Conservation (phyloP, 2,797 vertebrate genomes). For the Urophycis tenuis region DNA sequence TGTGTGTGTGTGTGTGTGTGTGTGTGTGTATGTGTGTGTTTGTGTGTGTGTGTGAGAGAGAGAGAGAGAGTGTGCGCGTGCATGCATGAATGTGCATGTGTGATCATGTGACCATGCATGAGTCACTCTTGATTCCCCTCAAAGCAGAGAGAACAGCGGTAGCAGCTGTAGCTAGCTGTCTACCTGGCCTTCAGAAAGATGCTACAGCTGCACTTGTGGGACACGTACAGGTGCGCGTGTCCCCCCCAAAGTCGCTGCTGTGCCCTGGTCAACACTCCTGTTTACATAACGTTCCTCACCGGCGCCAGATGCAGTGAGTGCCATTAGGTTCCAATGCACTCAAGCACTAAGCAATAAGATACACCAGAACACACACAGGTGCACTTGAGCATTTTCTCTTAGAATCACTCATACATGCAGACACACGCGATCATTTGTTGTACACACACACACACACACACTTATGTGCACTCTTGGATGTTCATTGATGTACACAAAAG, state of each 20-base stretch:
- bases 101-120: not conserved
- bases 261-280: not conserved
- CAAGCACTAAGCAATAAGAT: not conserved
- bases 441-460: not conserved
- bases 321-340: not conserved
- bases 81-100: not conserved
- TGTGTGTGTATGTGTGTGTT: not conserved
- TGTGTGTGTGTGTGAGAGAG: not conserved
- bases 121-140: not conserved
- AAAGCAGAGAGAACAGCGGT: not conserved
- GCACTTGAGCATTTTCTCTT: not conserved
- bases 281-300: not conserved
- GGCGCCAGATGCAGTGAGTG: not conserved
- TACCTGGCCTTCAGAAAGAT: not conserved
- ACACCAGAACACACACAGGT: not conserved
- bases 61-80: not conserved
- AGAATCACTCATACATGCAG: too few relatives aligned
- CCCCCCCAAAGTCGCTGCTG: not conserved
- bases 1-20: not conserved
- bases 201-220: not conserved
- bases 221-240: not conserved
- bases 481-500: not conserved
- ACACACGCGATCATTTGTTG: too few relatives aligned
- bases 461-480: not conserved
- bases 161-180: not conserved